Percentiles rank a stretch among this genome's conserved stretches.
Evolutionary conservation across 1,140 invertebrate species (phyloP).

Genomic region (Panagrolaimus sp.): DNA sequence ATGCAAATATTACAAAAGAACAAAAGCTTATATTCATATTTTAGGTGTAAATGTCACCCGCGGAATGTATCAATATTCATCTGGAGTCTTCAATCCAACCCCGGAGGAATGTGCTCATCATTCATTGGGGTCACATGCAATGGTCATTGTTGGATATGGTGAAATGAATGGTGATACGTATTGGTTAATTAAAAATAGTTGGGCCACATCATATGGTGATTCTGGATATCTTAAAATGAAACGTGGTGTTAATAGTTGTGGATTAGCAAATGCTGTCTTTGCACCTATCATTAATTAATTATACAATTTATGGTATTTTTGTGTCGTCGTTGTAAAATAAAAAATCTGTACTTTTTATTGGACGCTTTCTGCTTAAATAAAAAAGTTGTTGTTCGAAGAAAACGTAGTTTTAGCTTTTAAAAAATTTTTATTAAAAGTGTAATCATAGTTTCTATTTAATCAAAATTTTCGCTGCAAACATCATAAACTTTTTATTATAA

Average conservation of each 20-base stretch:
- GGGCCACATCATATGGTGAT: slow-evolving; percentile 27
- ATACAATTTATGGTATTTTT: background rate
- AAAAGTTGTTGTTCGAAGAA: too few relatives aligned
- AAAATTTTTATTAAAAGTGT: too few relatives aligned
- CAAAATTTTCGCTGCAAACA: too few relatives aligned
- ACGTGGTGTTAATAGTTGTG: slow-evolving; percentile 37
- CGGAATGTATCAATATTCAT: slow-evolving; percentile 29
- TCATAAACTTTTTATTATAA: too few relatives aligned
- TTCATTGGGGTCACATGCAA: slow-evolving; percentile 33
- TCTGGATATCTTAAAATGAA: slow-evolving; percentile 32
- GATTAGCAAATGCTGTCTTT: slow-evolving; percentile 21
- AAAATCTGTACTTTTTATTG: too few relatives aligned
- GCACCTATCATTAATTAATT: background rate
- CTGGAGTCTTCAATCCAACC: slow-evolving; percentile 30
- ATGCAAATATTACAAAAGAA: too few relatives aligned
- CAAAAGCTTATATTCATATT: too few relatives aligned
- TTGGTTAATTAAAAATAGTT: slow-evolving; percentile 39
- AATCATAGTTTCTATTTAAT: too few relatives aligned
- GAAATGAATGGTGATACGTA: slow-evolving; percentile 24
- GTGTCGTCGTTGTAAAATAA: too few relatives aligned
- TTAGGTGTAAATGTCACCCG: slow-evolving; percentile 35
- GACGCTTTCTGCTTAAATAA: too few relatives aligned
- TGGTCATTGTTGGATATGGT: slow-evolving; percentile 37
- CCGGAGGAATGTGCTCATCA: slow-evolving; percentile 24
- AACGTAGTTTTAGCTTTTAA: too few relatives aligned